Percentiles rank a stretch among this genome's conserved stretches.
phyloP scores from a whole-genome alignment of 2,888 invertebrate species.

The Orthosia incerta region DNA sequence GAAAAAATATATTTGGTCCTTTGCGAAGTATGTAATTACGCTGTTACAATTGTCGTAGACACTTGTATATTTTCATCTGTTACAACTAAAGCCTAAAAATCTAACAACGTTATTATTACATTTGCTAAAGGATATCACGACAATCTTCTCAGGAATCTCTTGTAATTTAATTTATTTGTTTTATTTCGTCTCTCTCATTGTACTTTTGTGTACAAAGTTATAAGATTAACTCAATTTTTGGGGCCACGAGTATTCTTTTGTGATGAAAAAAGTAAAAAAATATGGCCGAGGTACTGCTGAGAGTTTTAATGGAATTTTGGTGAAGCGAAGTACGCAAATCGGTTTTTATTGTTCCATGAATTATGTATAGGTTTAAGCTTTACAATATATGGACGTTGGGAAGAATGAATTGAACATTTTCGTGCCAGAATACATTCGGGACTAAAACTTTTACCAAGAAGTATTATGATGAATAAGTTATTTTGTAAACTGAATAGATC shows the following conservation, averaged over 20 bases:
- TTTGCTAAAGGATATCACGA: constrained; percentile 63
- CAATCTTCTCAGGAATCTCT: constrained; percentile 67
- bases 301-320: constrained; percentile 79
- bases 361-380: constrained; percentile 70
- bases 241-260: constrained; percentile 77
- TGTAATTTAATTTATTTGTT: constrained; percentile 77
- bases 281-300: constrained; percentile 67
- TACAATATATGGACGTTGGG: constrained; percentile 58
- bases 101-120: constrained; percentile 58
- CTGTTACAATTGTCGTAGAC: constrained; percentile 26
- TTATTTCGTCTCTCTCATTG: constrained; percentile 74
- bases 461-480: constrained; percentile 59
- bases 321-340: constrained; percentile 69
- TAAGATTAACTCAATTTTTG: constrained; percentile 83
- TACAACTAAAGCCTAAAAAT: constrained; percentile 58
- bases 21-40: constrained; percentile 29
- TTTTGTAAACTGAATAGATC: constrained; percentile 44
- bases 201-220: constrained; percentile 77
- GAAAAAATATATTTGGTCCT: constrained; percentile 20
- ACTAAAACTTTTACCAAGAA: constrained; percentile 46
- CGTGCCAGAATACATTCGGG: constrained; percentile 48
- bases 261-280: constrained; percentile 71
- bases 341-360: constrained; percentile 70
- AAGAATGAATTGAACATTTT: constrained; percentile 59
- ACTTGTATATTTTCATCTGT: constrained; percentile 29